Evolutionary conservation across 1,140 invertebrate species (phyloP).

Genomic region (Augochlora pura): DNA sequence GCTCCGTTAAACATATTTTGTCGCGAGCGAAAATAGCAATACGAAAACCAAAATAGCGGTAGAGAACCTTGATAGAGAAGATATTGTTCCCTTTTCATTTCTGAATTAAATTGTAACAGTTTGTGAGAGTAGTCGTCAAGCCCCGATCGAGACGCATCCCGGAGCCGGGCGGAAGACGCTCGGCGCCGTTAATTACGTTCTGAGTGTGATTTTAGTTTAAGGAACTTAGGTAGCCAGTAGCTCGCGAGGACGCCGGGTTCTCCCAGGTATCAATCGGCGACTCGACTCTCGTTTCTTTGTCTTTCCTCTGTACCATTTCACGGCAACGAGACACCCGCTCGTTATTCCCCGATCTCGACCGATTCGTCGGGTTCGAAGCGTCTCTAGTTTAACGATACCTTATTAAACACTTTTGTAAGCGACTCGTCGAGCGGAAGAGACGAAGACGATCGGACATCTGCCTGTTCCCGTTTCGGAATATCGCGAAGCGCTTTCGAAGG

Average conservation of each 20-base stretch:
- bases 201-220: conserved; percentile 77
- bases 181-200: conserved; percentile 65
- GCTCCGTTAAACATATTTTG: too few species aligned
- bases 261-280: conserved; percentile 23
- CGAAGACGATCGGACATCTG: neutral
- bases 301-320: too few species aligned
- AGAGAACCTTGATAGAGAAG: too few species aligned
- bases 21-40: too few species aligned
- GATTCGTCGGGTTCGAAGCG: too few species aligned
- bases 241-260: neutral
- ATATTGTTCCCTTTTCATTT: too few species aligned
- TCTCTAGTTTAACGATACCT: neutral
- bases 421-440: neutral
- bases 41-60: too few species aligned
- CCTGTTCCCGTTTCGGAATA: neutral
- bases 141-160: neutral
- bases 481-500: neutral
- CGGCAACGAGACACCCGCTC: too few species aligned
- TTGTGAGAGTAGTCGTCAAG: too few species aligned
- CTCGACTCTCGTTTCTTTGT: neutral
- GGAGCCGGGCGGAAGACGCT: conserved; percentile 16
- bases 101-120: too few species aligned
- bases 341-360: too few species aligned
- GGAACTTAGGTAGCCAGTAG: conserved; percentile 55
- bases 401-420: conserved; percentile 4